Evolutionary conservation across 1,140 invertebrate genomes (phyloP), one percentile per base, ranked within the genome.

Genomic region (Ceratoteleas bidentatus): DNA sequence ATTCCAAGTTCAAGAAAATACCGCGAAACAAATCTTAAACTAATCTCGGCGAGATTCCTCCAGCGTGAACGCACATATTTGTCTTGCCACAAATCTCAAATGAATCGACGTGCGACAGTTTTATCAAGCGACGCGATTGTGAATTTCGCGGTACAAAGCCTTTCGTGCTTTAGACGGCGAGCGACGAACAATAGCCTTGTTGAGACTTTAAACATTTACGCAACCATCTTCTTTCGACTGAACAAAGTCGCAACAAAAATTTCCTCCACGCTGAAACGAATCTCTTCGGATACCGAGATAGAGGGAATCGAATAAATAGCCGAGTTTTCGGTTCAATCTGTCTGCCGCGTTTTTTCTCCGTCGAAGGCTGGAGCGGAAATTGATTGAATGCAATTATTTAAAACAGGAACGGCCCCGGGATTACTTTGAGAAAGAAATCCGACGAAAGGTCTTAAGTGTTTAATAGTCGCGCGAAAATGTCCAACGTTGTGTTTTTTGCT

Each of bases 371-470:
- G 24, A 53, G 53, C 53, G 61, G 40, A 65, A 53, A 65, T 65
- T 65, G 61, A 40, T 65, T 53, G 49, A 43, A 43, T 53, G 50
- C 16, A 40, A 38, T 65, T 53, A 65, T 65, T 65, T 65, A 65
- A 66, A 66, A 45, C 24, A 66, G 52, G 40, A 54, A 56, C 64
- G 38, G 64, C 64, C 45, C 64, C 52, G 53, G 32, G 52, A 54
- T 65, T 45, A 56, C 16, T 5, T 15, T 54, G 5, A 11, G 15
- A 45, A 56, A 56, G 32, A 56, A 45, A 34, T 14, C 49, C 36
- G 32, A 6, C 0, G 10, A 43, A 34, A 33, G 33, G 16, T 36
- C 33, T 62, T 34, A 36, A 34, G 36, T 15, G n/a, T 57, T 40
- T 57, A 16, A 24, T 57, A 34, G 52, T 6, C 14, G 38, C 14